These are phyloP conservation scores for Cheilosia urbana DNA, from an alignment of 2,888 invertebrate genomes.

Conservation along the genomic window DNA sequence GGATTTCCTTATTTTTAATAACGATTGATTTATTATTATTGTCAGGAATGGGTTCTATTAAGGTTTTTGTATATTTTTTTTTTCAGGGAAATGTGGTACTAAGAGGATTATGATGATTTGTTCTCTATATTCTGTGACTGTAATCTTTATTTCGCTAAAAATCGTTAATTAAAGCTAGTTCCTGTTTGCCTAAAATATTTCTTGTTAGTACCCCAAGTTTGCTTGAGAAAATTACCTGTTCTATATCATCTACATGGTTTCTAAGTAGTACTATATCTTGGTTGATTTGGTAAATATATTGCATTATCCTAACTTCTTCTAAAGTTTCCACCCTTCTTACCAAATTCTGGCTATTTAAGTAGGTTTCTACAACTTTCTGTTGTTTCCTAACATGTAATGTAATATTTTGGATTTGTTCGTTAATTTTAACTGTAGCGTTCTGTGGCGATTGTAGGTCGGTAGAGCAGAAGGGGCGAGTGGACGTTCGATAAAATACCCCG, in stretches of 20 bases:
- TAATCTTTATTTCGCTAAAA: constrained; percentile 24
- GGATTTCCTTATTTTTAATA: not conserved
- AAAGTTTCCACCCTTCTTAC: too few species aligned
- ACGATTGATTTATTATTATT: constrained; percentile 1
- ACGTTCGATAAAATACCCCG: not conserved
- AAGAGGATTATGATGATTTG: not conserved
- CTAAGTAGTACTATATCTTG: constrained; percentile 57
- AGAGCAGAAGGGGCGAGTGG: not conserved
- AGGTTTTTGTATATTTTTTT: not conserved
- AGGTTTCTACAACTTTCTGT: too few species aligned
- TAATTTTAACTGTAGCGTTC: not conserved
- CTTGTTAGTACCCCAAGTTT: too few species aligned
- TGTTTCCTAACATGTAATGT: too few species aligned
- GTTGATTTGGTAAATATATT: constrained; percentile 71
- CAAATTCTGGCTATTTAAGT: constrained; percentile 42
- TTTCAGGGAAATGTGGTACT: too few species aligned
- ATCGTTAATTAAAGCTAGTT: constrained; percentile 62
- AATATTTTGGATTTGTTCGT: too few species aligned
- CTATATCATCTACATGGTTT: not conserved
- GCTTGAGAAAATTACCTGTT: too few species aligned
- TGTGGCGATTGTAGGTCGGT: too few species aligned
- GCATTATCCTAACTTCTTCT: not conserved
- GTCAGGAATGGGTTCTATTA: constrained; percentile 11
- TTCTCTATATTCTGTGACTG: constrained; percentile 5
- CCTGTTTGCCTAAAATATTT: constrained; percentile 60